Conservation (phyloP, 1,140 invertebrate species). For the Nasonia vitripennis region DNA sequence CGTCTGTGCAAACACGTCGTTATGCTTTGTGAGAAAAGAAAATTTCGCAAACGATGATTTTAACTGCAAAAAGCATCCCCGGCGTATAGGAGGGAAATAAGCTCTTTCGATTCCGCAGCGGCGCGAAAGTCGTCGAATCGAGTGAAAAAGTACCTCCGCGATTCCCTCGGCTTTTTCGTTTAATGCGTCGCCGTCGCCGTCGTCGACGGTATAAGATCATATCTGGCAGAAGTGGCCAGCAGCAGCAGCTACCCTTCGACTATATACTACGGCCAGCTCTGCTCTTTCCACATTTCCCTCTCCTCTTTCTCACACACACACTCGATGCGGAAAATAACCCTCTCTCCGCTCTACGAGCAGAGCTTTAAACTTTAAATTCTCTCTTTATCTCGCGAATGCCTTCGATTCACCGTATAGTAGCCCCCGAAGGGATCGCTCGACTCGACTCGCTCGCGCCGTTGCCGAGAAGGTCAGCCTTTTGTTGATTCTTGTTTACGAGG, state of each 20-base stretch:
- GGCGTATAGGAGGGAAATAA: not conserved
- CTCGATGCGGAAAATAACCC: slow-evolving; percentile 54
- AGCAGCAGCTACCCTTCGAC: slow-evolving; percentile 54
- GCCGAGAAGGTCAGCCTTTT: slow-evolving; percentile 70
- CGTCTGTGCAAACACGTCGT: too few species aligned
- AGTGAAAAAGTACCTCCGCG: slow-evolving; percentile 23
- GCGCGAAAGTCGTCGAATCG: slow-evolving; percentile 20
- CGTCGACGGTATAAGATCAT: slow-evolving; percentile 60
- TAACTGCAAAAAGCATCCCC: slow-evolving; percentile 23
- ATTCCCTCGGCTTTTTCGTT: slow-evolving; percentile 38
- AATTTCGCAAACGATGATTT: not conserved
- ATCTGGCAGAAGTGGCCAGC: slow-evolving; percentile 58
- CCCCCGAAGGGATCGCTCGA: slow-evolving; percentile 60
- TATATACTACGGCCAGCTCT: not conserved
- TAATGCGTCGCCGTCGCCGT: slow-evolving; percentile 41
- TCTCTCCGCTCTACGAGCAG: slow-evolving; percentile 51
- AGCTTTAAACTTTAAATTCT: slow-evolving; percentile 73
- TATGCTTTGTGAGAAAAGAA: too few species aligned
- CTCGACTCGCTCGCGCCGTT: not conserved
- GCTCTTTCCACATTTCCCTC: slow-evolving; percentile 21
- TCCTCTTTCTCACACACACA: slow-evolving; percentile 39
- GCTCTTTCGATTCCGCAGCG: slow-evolving; percentile 33
- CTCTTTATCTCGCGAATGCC: slow-evolving; percentile 70
- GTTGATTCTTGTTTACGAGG: slow-evolving; percentile 72
- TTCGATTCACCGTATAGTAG: slow-evolving; percentile 63